phyloP scores from a whole-genome alignment of 1,140 invertebrate genomes.

The Eciton burchellii region DNA sequence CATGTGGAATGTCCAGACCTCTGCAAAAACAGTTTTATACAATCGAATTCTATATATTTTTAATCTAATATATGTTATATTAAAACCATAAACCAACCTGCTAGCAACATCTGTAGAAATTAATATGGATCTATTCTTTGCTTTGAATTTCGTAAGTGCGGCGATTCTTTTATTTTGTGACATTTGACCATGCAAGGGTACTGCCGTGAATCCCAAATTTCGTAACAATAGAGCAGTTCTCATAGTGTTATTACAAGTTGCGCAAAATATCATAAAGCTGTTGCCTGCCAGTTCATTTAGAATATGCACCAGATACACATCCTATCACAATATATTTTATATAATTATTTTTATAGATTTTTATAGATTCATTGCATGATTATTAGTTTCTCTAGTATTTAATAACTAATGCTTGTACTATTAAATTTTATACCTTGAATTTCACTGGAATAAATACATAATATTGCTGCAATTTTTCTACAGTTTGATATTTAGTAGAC shows the following conservation, averaged over 20 bases:
- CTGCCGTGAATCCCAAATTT: slow-evolving; percentile 95
- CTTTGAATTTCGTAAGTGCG: slow-evolving; percentile 96
- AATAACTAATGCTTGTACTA: not conserved
- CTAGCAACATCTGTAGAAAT: slow-evolving; percentile 99
- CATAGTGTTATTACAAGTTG: slow-evolving; percentile 97
- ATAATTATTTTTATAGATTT: slow-evolving; percentile 30
- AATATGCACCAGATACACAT: slow-evolving; percentile 98
- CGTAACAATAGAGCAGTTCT: slow-evolving; percentile 95
- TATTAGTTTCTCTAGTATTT: not conserved
- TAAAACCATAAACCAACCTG: slow-evolving; percentile 87
- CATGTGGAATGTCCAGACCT: slow-evolving; percentile 99
- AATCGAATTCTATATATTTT: not conserved
- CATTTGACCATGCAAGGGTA: slow-evolving; percentile 99
- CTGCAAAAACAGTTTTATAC: slow-evolving; percentile 86
- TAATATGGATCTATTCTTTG: slow-evolving; percentile 93
- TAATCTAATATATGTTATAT: slow-evolving; percentile 40
- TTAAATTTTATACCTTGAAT: slow-evolving; percentile 90
- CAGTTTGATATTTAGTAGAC: slow-evolving; percentile 98
- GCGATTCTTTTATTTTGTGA: slow-evolving; percentile 96
- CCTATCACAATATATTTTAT: slow-evolving; percentile 86
- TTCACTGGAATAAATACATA: slow-evolving; percentile 98
- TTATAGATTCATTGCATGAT: not conserved
- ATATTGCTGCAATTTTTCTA: slow-evolving; percentile 97
- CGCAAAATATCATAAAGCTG: slow-evolving; percentile 98
- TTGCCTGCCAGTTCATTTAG: slow-evolving; percentile 98